Conservation (phyloP, 2,888 invertebrate genomes). For the Elegia similella region DNA sequence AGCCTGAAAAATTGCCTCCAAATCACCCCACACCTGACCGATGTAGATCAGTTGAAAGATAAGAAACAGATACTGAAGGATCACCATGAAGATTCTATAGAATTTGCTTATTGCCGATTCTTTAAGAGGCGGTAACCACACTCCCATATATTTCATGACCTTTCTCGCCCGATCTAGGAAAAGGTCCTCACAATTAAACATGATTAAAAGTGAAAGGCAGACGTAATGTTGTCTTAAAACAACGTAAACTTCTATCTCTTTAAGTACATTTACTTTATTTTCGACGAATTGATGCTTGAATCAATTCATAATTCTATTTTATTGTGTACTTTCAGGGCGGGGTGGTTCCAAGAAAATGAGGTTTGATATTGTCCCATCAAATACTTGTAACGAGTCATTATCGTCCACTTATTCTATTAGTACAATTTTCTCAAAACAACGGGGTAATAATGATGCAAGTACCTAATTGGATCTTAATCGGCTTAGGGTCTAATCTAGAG, state of each 20-base stretch:
- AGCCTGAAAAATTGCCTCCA: conserved; percentile 65
- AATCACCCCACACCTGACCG: conserved; percentile 63
- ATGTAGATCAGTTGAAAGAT: conserved; percentile 64
- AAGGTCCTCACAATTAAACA: conserved; percentile 43
- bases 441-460: conserved; percentile 1
- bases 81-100: conserved; percentile 53
- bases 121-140: conserved; percentile 54
- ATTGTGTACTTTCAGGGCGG: background rate
- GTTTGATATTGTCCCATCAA: background rate
- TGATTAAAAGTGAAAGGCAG: background rate
- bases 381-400: background rate
- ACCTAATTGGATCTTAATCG: background rate
- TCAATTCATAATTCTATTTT: too few species aligned
- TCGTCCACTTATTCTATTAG: background rate
- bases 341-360: background rate
- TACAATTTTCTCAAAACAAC: background rate
- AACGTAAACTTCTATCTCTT: too few species aligned
- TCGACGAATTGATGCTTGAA: background rate
- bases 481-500: too few species aligned
- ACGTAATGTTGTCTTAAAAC: too few species aligned
- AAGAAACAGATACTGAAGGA: conserved; percentile 58
- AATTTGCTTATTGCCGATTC: conserved; percentile 40
- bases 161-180: conserved; percentile 62
- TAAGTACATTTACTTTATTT: background rate
- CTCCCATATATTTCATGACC: conserved; percentile 64